Base-by-base conservation (phyloP, 2,797 vertebrate species). In the Chanos chanos region DNA sequence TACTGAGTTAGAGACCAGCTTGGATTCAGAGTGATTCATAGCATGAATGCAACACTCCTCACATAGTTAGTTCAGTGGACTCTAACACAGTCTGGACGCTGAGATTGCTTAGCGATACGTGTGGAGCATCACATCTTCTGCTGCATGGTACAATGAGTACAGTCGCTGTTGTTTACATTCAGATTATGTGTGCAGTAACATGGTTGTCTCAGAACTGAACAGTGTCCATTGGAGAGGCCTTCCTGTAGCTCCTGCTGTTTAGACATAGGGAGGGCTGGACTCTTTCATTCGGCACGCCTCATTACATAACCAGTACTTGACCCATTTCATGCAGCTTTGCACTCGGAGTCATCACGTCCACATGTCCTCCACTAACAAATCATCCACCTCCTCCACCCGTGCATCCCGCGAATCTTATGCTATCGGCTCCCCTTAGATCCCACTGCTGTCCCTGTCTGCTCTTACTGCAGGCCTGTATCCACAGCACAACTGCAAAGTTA, bases 221-320 rank as follows among this genome's bases (percentile, higher is more conserved):
- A 36, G 12, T 53, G 24, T 8, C 55, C 15, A 34, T 59, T 40
- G 55, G 7, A 4, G 16, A 39, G 33, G n/a, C 44, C 22, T n/a
- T 39, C 39, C n/a, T 45, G 27, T 33, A 37, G 41, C 5, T 19
- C 33, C 37, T 39, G 34, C 43, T 58, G 39, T 21, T 44, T 45
- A 54, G 53, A 57, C 25, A 15, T 22, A 47, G 12, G 36, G 51
- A 68, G 64, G 40, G 21, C 25, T 18, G 27, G 48, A 62, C 49
- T 54, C 52, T 63, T 47, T n/a, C n/a, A 49, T 63, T 63, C 49
- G 64, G 45, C 54, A 49, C 44, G 58, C 56, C 54, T 70, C 54
- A 61, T 78, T 76, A 72, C 62, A 61, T 60, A 74, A 72, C 57
- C 48, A 68, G 53, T 50, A 59, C 64, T 70, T 74, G 69, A 72